Evolutionary conservation across 2,113 vertebrate species (phyloP).

Genomic region (Engraulis encrasicolus): DNA sequence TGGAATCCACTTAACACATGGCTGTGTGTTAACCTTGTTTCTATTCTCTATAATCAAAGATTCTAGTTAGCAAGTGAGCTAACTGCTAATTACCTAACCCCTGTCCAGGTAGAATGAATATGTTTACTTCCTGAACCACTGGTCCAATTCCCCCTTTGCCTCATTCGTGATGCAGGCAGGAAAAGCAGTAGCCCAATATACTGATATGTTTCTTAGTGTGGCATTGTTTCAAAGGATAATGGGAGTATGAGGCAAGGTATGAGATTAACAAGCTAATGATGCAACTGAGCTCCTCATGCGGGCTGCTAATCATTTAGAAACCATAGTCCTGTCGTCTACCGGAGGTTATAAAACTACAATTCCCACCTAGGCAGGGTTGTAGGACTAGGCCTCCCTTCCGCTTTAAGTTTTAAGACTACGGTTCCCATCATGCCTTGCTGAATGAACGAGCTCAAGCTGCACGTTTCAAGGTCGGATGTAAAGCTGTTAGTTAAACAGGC

Average conservation of each 20-base stretch:
- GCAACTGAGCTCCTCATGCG: neutral
- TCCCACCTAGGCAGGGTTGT: neutral
- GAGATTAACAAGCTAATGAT: neutral
- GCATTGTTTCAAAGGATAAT: neutral
- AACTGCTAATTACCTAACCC: too few species aligned
- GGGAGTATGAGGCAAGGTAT: neutral
- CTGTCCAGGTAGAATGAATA: too few species aligned
- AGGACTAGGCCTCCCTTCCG: neutral
- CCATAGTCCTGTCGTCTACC: neutral
- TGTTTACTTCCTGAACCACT: too few species aligned
- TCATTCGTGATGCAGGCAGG: neutral
- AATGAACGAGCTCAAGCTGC: neutral
- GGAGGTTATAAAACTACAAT: neutral
- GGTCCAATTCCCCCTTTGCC: too few species aligned
- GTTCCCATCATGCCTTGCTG: constrained; percentile 9
- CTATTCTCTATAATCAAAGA: too few species aligned
- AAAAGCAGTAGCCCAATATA: neutral
- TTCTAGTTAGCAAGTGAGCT: too few species aligned
- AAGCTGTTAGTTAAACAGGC: too few species aligned
- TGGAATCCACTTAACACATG: too few species aligned
- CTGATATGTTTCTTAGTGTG: constrained; percentile 3
- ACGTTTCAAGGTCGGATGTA: neutral
- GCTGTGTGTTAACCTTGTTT: too few species aligned
- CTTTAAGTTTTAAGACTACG: neutral
- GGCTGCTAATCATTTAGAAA: constrained; percentile 1